These are phyloP conservation scores for Malurus splendens DNA, from an alignment of 2,797 vertebrate genomes.

Conservation along the genomic window DNA sequence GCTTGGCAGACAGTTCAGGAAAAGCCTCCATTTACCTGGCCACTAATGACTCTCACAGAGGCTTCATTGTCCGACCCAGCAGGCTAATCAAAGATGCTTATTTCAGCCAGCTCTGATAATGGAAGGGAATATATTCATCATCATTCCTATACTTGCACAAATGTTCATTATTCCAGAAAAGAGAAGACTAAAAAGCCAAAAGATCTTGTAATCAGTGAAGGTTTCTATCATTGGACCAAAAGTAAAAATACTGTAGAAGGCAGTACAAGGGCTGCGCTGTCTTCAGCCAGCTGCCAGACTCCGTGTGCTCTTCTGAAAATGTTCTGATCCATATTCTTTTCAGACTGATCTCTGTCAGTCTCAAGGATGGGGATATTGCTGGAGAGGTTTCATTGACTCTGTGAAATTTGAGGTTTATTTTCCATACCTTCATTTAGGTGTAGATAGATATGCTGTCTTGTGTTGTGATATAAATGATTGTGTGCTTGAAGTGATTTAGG, in stretches of 20 bases:
- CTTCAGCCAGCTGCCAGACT: neutral
- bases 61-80: neutral
- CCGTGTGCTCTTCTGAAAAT: neutral
- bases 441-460: neutral
- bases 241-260: neutral
- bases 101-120: neutral
- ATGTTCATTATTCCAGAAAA: neutral
- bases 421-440: neutral
- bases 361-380: neutral
- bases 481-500: neutral
- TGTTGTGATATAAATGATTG: neutral
- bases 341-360: neutral
- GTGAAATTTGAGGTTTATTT: neutral
- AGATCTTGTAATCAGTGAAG: neutral
- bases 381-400: neutral
- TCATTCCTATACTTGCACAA: neutral
- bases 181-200: neutral
- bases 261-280: neutral
- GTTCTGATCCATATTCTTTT: neutral
- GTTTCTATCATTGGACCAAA: neutral
- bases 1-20: neutral
- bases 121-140: neutral
- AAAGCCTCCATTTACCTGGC: neutral
- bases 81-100: conserved; percentile 2
- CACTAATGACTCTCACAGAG: neutral